A percentile compares a stretch with the other conserved stretches of the same genome.
Conservation (phyloP, 2,113 vertebrate genomes). For the Gasterosteus aculeatus region DNA sequence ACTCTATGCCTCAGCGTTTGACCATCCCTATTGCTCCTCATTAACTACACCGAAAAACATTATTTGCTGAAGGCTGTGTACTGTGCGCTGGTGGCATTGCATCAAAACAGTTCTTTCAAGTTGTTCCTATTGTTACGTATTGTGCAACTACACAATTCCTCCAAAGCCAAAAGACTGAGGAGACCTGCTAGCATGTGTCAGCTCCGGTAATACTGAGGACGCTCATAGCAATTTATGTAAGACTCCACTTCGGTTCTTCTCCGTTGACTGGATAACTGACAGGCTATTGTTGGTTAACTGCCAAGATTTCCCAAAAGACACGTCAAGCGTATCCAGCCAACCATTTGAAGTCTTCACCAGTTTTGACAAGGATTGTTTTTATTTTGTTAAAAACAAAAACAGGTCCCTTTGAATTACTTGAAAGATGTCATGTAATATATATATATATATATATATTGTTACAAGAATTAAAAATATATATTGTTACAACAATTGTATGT, state of each 20-base stretch:
- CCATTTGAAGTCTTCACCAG: constrained; percentile 29
- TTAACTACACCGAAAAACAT: constrained; percentile 64
- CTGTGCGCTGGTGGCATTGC: constrained; percentile 50
- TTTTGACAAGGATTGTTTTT: constrained; percentile 63
- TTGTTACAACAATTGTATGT: not conserved
- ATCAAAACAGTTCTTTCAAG: constrained; percentile 69
- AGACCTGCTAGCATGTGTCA: constrained; percentile 42
- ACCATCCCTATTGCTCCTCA: constrained; percentile 73
- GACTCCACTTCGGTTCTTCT: constrained; percentile 39
- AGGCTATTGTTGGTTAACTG: constrained; percentile 59
- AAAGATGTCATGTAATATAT: constrained; percentile 26
- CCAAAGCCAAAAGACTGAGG: constrained; percentile 55
- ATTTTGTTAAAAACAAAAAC: constrained; percentile 21
- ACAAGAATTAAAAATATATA: not conserved
- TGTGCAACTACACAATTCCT: constrained; percentile 39
- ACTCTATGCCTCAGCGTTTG: constrained; percentile 69
- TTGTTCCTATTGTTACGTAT: constrained; percentile 43
- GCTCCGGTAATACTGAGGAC: constrained; percentile 51
- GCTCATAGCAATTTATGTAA: constrained; percentile 58
- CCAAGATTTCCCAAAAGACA: constrained; percentile 48
- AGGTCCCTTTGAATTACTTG: constrained; percentile 30
- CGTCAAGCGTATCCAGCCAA: constrained; percentile 52
- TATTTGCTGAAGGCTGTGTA: constrained; percentile 64
- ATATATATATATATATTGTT: not conserved
- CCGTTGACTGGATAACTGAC: constrained; percentile 69